Evolutionary conservation across 1,140 invertebrate species (phyloP).

Genomic region (Drosophila setifemur): DNA sequence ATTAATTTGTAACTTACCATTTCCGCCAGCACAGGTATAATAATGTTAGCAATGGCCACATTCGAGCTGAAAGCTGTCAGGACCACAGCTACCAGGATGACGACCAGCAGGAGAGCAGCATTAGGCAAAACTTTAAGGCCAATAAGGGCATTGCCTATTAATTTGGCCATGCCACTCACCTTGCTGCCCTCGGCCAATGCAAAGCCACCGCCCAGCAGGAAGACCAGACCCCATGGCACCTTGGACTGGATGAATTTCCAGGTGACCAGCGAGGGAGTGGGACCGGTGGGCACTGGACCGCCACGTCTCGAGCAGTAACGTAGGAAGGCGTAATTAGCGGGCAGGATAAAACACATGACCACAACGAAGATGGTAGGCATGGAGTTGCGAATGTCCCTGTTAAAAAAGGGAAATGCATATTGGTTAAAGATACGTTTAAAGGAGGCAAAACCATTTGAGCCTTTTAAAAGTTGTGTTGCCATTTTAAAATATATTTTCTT

Average conservation of each 20-base stretch:
- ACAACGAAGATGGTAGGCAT: slow-evolving; percentile 92
- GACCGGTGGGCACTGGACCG: slow-evolving; percentile 84
- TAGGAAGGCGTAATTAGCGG: slow-evolving; percentile 89
- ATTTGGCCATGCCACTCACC: slow-evolving; percentile 88
- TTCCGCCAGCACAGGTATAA: slow-evolving; percentile 91
- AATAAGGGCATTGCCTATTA: slow-evolving; percentile 87
- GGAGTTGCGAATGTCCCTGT: slow-evolving; percentile 90
- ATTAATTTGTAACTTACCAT: slow-evolving; percentile 83
- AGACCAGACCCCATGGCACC: slow-evolving; percentile 90
- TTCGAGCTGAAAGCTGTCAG: slow-evolving; percentile 93
- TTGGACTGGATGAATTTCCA: slow-evolving; percentile 91
- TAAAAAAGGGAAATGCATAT: not conserved
- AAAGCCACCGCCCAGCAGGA: slow-evolving; percentile 92
- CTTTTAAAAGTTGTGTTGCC: too few relatives aligned
- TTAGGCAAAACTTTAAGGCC: slow-evolving; percentile 84
- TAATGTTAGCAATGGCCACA: slow-evolving; percentile 91
- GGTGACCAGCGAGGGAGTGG: slow-evolving; percentile 88
- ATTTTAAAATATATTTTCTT: too few relatives aligned
- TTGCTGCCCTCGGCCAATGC: slow-evolving; percentile 92
- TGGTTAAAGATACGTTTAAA: too few relatives aligned
- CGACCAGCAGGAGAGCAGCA: slow-evolving; percentile 84
- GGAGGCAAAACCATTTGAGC: too few relatives aligned
- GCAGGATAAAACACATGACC: slow-evolving; percentile 91
- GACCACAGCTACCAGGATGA: slow-evolving; percentile 84
- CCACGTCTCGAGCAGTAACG: slow-evolving; percentile 84